Conservation (phyloP, 2,797 vertebrate species). For the Heterohyrax brucei region DNA sequence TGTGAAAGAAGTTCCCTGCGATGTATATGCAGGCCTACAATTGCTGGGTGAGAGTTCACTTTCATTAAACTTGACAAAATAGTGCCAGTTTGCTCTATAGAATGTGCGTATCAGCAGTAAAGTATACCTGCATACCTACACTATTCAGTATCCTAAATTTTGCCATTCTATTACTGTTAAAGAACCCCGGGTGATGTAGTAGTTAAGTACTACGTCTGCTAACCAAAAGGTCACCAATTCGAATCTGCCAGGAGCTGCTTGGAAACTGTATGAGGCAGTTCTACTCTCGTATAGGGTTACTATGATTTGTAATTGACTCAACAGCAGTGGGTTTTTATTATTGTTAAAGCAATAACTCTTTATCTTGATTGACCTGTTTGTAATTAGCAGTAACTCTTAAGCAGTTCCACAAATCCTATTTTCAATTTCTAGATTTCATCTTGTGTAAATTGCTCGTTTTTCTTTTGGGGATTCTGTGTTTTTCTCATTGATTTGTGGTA, state of each 20-base stretch:
- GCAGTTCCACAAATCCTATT: constrained; percentile 13
- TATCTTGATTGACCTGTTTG: constrained; percentile 34
- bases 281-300: too few relatives aligned
- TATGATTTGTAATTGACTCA: too few relatives aligned
- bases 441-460: background rate
- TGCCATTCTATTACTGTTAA: constrained; percentile 51
- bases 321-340: background rate
- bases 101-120: background rate
- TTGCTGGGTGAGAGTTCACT: background rate
- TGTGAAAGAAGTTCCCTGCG: background rate
- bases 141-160: constrained; percentile 21
- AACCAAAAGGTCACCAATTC: too few relatives aligned
- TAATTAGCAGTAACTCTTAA: constrained; percentile 7
- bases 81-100: background rate
- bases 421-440: constrained; percentile 20
- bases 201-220: too few relatives aligned
- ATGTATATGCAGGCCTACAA: constrained; percentile 9
- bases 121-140: background rate
- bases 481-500: constrained; percentile 41
- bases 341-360: constrained; percentile 3
- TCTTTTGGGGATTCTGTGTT: background rate
- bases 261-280: too few relatives aligned
- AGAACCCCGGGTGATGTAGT: background rate
- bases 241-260: too few relatives aligned
- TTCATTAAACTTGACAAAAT: background rate